These are phyloP conservation scores for Notolabrus celidotus DNA, from an alignment of 2,797 vertebrate genomes.

Conservation along the genomic window DNA sequence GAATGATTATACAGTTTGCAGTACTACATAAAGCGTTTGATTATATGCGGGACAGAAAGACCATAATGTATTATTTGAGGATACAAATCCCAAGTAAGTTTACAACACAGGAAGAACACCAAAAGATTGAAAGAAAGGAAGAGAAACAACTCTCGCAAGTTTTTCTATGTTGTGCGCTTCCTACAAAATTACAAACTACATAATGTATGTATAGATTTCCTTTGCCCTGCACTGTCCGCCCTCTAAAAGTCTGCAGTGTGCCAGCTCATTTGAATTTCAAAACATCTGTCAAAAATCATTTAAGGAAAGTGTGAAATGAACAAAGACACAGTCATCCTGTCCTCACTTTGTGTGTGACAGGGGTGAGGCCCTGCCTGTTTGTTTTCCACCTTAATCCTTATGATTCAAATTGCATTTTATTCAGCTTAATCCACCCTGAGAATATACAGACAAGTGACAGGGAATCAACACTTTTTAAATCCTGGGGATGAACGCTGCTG, in stretches of 20 bases:
- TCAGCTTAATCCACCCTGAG: slow-evolving; percentile 71
- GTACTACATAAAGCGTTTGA: too few species aligned
- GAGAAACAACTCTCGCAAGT: neutral
- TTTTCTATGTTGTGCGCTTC: neutral
- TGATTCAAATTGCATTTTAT: slow-evolving; percentile 70
- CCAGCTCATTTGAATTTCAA: slow-evolving; percentile 48
- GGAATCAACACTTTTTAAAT: slow-evolving; percentile 68
- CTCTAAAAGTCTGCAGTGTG: slow-evolving; percentile 16
- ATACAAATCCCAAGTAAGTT: too few species aligned
- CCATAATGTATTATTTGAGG: too few species aligned
- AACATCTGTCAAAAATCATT: slow-evolving; percentile 28
- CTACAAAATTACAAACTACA: slow-evolving; percentile 1
- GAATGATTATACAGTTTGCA: too few species aligned
- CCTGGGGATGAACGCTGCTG: slow-evolving; percentile 46
- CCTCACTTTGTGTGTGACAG: slow-evolving; percentile 31
- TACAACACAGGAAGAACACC: too few species aligned
- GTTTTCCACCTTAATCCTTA: slow-evolving; percentile 69
- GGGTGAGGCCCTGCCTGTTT: slow-evolving; percentile 49
- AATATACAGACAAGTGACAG: slow-evolving; percentile 70
- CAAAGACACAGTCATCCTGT: slow-evolving; percentile 44
- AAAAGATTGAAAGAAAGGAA: too few species aligned
- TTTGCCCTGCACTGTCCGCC: slow-evolving; percentile 9
- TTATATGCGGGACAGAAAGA: too few species aligned
- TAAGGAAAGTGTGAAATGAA: slow-evolving; percentile 31
- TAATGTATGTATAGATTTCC: slow-evolving; percentile 12